Percentiles rank a stretch among this genome's conserved stretches.
Conservation (phyloP, 1,140 invertebrate genomes). For the Mactra quadrangularis region DNA sequence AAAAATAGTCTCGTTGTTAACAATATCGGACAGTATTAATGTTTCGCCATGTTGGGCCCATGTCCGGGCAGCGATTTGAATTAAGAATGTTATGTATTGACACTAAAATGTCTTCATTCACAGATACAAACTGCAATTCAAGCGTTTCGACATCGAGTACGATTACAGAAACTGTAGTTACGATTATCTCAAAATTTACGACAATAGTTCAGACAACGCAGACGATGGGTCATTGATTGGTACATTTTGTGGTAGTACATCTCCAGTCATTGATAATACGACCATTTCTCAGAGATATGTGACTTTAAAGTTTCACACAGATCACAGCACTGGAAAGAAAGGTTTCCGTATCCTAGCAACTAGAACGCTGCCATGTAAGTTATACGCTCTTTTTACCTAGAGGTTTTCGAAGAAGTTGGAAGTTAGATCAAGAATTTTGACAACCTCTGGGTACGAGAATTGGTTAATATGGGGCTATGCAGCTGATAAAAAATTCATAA, state of each 20-base stretch:
- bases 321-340: conserved; percentile 24
- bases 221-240: neutral
- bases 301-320: conserved; percentile 33
- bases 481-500: no score
- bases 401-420: no score
- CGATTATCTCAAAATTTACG: conserved; percentile 36
- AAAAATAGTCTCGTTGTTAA: no score
- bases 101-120: no score
- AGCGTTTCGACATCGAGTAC: conserved; percentile 39
- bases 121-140: conserved; percentile 49
- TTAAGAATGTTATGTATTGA: no score
- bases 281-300: conserved; percentile 1
- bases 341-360: conserved; percentile 48
- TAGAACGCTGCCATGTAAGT: conserved; percentile 50
- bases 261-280: neutral
- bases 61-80: no score
- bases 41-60: no score
- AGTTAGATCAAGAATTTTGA: no score
- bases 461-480: no score
- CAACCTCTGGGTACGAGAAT: no score
- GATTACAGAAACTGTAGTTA: neutral
- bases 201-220: neutral
- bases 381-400: neutral
- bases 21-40: no score
- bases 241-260: conserved; percentile 22